Evolutionary conservation across 2,113 vertebrate species (phyloP), one percentile per base, ranked within the genome.

Genomic region (Oncorhynchus masou): DNA sequence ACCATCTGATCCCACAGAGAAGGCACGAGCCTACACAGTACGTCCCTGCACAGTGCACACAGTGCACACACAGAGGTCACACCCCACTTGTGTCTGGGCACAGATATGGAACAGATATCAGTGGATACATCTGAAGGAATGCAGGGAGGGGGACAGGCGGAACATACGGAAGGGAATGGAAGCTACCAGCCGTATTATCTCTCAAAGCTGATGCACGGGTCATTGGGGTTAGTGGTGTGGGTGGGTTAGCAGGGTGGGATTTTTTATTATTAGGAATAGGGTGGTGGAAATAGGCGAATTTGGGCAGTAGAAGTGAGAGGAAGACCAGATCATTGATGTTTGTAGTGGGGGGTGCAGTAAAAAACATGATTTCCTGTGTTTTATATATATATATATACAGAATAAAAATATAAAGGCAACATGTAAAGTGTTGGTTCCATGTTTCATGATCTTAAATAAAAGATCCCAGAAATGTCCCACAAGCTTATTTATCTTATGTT

Each of bases 61-160:
- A 20, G 20, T 11, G 19, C 68, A 49, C 68, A 70, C 22, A 1
- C 6, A 70, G 81, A 81, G 88, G 87, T 90, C 89, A 89, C 68
- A 77, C 79, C 86, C 81, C 88, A 87, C 89, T 87, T 88, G 88
- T 75, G 73, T 34, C 68, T 29, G 68, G 79, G 73, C 77, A 75
- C 67, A 79, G 78, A 77, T 67, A 70, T 51, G 80, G 74, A 82
- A 39, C 80, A 31, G 3, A 82, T 86, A 88, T 86, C 88, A 85
- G 84, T 87, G 89, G 88, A 88, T 87, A 88, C 87, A 89, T 90
- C 90, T 89, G 89, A n/a, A 66, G 83, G 68, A 83, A 8, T 3
- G 49, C 49, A 13, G 49, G 49, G 69, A 71, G 48, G 77, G 68
- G 80, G 79, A 81, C 76, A 73, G 82, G 76, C 15, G 49, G 49